Percentiles rank a stretch among this genome's conserved stretches.
These are phyloP conservation scores for Thalassophryne amazonica DNA, from an alignment of 2,797 vertebrate genomes.

Conservation along the genomic window DNA sequence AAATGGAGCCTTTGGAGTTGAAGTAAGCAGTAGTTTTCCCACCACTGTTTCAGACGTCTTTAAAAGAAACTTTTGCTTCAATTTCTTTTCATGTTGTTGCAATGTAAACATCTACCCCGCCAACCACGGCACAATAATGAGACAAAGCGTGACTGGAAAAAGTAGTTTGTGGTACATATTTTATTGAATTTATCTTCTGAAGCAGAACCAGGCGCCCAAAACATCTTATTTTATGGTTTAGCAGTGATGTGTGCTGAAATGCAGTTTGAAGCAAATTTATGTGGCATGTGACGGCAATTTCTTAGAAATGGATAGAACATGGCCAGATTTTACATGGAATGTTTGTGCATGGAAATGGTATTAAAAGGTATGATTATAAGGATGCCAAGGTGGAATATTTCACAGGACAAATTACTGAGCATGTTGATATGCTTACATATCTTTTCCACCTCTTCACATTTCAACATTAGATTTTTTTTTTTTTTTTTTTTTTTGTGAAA, in stretches of 20 bases:
- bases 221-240: slow-evolving; percentile 13
- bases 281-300: slow-evolving; percentile 23
- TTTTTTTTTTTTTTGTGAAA: no score
- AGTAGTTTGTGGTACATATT: slow-evolving; percentile 4
- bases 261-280: slow-evolving; percentile 9
- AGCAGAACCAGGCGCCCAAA: slow-evolving; percentile 7
- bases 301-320: not conserved
- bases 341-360: not conserved
- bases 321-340: slow-evolving; percentile 3
- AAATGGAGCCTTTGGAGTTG: no score
- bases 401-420: no score
- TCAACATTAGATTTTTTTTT: no score
- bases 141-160: not conserved
- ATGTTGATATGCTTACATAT: no score
- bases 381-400: no score
- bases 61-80: no score
- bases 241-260: slow-evolving; percentile 7
- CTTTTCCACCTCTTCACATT: no score
- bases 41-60: no score
- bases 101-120: not conserved
- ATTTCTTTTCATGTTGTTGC: not conserved
- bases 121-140: not conserved
- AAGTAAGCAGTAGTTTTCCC: no score
- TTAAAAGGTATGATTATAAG: no score
- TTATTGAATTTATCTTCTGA: not conserved